Conservation (phyloP, 35 echinoderm and acorn worm genomes). For the Holothuria glaberrima region DNA sequence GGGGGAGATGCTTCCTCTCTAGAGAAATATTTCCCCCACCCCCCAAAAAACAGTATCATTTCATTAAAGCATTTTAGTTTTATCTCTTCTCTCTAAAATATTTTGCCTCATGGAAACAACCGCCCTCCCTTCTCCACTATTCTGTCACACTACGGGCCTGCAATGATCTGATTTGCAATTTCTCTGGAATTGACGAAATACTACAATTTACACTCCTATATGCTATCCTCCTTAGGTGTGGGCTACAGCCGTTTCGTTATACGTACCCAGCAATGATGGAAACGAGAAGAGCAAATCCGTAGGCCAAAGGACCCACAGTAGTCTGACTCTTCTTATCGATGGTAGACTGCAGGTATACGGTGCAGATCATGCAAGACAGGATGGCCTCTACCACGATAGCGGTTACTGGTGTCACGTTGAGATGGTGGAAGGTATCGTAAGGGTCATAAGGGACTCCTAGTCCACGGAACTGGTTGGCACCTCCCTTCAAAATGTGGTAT, state of each 20-base stretch:
- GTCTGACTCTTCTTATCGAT: conserved; percentile 75
- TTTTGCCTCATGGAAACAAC: no score
- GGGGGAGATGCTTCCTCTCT: no score
- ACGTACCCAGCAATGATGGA: conserved; percentile 82
- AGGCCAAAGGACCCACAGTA: conserved; percentile 80
- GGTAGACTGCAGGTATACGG: conserved; percentile 84
- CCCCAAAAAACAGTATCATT: no score
- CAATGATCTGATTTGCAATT: no score
- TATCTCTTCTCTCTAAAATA: no score
- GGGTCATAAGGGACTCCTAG: conserved; percentile 81
- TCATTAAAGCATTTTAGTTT: no score
- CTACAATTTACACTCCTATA: no score
- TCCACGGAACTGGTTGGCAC: conserved; percentile 86
- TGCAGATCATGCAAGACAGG: conserved; percentile 79
- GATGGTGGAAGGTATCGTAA: conserved; percentile 81
- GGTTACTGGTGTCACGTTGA: conserved; percentile 78
- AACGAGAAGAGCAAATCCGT: conserved; percentile 87
- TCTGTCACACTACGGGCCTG: no score
- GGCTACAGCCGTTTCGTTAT: not conserved
- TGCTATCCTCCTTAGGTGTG: no score
- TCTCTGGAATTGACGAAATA: no score
- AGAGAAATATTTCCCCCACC: no score
- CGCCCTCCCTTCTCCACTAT: no score
- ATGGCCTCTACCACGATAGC: conserved; percentile 86
- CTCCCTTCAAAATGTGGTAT: conserved; percentile 86